phyloP scores from a whole-genome alignment of 2,888 invertebrate genomes.

The Dasysyrphus albostriatus region DNA sequence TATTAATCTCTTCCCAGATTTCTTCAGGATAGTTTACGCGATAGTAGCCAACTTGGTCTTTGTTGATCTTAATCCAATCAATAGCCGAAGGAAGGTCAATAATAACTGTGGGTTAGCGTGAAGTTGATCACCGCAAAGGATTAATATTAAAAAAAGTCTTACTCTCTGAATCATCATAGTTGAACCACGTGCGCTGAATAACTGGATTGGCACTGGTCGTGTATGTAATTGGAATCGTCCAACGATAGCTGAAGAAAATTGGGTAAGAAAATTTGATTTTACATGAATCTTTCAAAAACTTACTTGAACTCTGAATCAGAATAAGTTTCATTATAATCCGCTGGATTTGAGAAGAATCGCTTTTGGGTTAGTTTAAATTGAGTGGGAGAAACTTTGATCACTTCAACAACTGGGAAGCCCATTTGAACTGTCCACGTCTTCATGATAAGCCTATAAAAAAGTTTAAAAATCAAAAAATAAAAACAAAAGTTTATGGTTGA shows the following conservation, averaged over 20 bases:
- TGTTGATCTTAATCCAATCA: constrained; percentile 93
- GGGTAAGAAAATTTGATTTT: background rate
- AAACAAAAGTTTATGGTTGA: background rate
- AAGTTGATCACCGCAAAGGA: background rate
- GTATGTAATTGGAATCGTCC: constrained; percentile 94
- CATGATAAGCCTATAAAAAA: constrained; percentile 87
- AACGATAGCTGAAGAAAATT: constrained; percentile 88
- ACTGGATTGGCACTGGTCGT: constrained; percentile 85
- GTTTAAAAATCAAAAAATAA: background rate
- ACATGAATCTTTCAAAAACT: constrained; percentile 68
- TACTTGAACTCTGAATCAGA: constrained; percentile 85
- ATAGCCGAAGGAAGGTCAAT: constrained; percentile 84
- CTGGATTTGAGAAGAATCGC: constrained; percentile 90
- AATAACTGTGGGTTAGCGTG: constrained; percentile 77
- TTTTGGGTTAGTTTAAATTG: constrained; percentile 88
- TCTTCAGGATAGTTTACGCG: constrained; percentile 91
- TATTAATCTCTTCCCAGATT: constrained; percentile 86
- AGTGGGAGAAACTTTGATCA: constrained; percentile 84
- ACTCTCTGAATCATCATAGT: constrained; percentile 81
- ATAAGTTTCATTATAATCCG: constrained; percentile 84
- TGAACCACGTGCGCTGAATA: constrained; percentile 82
- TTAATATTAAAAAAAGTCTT: constrained; percentile 21
- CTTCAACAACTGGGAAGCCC: constrained; percentile 92
- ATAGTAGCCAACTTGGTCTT: constrained; percentile 93
- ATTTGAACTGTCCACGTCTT: constrained; percentile 95